Evolutionary conservation across 1,140 invertebrate species (phyloP).

Genomic region (Campoletis sonorensis): DNA sequence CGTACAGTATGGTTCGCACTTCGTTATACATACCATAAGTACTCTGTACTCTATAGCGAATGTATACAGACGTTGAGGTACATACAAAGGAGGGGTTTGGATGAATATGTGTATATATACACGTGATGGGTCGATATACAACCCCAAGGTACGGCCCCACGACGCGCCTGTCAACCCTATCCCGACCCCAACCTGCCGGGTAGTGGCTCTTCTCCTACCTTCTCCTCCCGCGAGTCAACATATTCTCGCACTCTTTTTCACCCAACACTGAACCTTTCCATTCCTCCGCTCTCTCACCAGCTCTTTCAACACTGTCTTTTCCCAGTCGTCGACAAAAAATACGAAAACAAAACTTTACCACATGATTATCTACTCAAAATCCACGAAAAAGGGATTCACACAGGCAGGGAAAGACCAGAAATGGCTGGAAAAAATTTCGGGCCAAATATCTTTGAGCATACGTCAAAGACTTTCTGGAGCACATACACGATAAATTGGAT

Average conservation of each 20-base stretch:
- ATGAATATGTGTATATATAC: conserved; percentile 46
- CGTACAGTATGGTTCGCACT: conserved; percentile 28
- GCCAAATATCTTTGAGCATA: no score
- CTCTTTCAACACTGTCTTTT: not conserved
- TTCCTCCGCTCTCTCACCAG: not conserved
- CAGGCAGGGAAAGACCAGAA: no score
- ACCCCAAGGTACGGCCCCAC: conserved; percentile 58
- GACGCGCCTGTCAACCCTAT: conserved; percentile 60
- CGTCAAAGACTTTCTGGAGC: no score
- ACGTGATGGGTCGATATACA: conserved; percentile 65
- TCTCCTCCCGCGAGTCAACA: conserved; percentile 5
- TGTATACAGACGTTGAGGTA: not conserved
- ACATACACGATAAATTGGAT: no score
- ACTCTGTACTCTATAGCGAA: conserved; percentile 6
- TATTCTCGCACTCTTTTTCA: not conserved
- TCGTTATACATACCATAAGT: conserved; percentile 39
- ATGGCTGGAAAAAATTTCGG: no score
- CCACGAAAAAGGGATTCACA: no score
- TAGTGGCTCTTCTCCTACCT: conserved; percentile 12
- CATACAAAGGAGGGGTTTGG: conserved; percentile 18
- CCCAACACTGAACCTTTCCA: not conserved
- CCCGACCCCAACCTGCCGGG: conserved; percentile 36
- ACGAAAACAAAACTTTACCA: no score
- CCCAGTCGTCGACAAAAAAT: not conserved
- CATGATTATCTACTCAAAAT: no score